Conservation (phyloP, 2,888 invertebrate genomes). For the Melieria crassipennis region DNA sequence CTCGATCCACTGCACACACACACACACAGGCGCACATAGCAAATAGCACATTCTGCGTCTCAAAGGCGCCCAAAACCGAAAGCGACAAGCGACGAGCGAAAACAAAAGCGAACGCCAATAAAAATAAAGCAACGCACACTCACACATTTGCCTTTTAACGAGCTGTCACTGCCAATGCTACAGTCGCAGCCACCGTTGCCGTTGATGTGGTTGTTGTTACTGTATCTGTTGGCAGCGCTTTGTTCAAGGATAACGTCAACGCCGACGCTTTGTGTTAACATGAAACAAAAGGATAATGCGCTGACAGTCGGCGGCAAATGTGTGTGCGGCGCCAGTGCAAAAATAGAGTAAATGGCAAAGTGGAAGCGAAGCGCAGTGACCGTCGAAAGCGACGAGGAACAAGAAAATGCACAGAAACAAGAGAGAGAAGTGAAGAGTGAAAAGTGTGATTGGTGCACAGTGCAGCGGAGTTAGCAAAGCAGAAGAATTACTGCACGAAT, state of each 20-base stretch:
- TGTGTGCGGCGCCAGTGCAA: no score
- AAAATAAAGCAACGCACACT: neutral
- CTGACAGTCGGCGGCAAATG: no score
- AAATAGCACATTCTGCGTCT: no score
- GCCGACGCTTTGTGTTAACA: neutral
- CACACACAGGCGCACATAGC: no score
- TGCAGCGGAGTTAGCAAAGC: no score
- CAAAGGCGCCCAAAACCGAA: no score
- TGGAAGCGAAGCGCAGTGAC: neutral
- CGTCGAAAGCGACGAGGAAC: neutral
- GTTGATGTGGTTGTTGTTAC: no score
- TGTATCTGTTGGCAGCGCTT: neutral
- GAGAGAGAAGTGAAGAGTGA: neutral
- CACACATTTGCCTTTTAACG: conserved; percentile 3
- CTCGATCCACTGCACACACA: no score
- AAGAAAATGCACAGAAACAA: neutral
- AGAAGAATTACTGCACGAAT: conserved; percentile 6
- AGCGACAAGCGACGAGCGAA: no score
- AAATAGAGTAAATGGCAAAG: no score
- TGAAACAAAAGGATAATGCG: conserved; percentile 12
- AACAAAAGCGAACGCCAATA: no score
- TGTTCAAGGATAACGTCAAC: neutral
- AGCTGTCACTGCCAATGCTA: neutral
- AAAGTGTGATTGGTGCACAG: neutral
- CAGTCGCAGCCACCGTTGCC: no score